Base-by-base conservation (phyloP, 2,797 vertebrate species). In the Helostoma temminkii region DNA sequence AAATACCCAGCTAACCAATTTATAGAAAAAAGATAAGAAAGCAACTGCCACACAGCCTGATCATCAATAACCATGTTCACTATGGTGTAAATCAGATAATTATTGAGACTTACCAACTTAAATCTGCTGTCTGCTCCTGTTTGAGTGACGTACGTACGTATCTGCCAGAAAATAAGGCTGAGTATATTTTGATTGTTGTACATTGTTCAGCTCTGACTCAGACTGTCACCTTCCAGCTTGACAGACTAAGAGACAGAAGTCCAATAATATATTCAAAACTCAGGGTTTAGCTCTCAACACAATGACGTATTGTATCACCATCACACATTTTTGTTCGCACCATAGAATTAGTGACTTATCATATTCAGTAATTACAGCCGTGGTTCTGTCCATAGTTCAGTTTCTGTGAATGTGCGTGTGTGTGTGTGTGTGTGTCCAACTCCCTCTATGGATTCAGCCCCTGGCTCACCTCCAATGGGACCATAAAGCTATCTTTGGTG, bases 401-500 rank as follows among this genome's bases (percentile, higher is more conserved):
- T 71, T 48, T 66, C 24, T 58, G 47, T 48, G 11, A 52, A 22
- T 47, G 46, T 43, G 50, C 37, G 22, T 58, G 52, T 70, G 53
- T 48, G 22, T 58, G 52, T 70, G 53, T 48, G 24, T 54, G 18
- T 43, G n/a, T 65, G 21, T 37, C 49, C 16, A 34, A 6, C 43
- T 41, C 42, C 41, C 56, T 50, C 55, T 50, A 14, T 54, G 68
- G 62, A 62, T 59, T 71, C 52, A 22, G 24, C 50, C 64, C 39
- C 69, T 89, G 88, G 88, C 78, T 52, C 9, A 21, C 32, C 34
- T 83, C 88, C 90, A 88, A 54, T 28, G 66, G 56, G 82, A 88
- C 74, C 79, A 70, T 64, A 64, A 71, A 47, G 70, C 71, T 71
- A 66, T 78, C 80, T 85, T 81, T 83, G 74, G 81, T 71, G 71